Conservation (phyloP, 2,888 invertebrate genomes). For the Anagyrus pseudococci region DNA sequence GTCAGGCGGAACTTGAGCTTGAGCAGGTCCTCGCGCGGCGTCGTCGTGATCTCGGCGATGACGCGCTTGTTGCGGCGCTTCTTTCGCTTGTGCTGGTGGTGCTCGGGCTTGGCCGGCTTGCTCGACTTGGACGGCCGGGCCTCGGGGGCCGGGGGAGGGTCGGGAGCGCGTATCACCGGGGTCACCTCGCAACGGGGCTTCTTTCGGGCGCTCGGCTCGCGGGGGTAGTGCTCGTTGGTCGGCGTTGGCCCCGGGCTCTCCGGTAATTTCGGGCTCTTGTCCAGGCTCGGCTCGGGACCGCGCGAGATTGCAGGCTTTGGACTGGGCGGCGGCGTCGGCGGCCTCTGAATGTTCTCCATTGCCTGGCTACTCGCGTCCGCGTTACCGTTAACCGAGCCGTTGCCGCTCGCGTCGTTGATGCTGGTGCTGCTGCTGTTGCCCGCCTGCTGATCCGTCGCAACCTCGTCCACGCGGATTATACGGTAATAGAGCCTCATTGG, state of each 20-base stretch:
- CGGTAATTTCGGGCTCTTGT: slow-evolving; percentile 27
- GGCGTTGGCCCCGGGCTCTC: neutral
- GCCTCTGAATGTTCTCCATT: slow-evolving; percentile 54
- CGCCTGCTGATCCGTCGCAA: slow-evolving; percentile 14
- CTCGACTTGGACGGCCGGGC: slow-evolving; percentile 36
- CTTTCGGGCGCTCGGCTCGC: slow-evolving; percentile 50
- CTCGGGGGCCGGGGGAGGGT: slow-evolving; percentile 38
- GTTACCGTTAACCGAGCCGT: slow-evolving; percentile 10
- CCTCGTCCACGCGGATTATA: slow-evolving; percentile 45
- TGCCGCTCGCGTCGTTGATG: slow-evolving; percentile 24
- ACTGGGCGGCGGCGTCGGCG: slow-evolving; percentile 56
- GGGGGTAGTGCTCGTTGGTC: slow-evolving; percentile 34
- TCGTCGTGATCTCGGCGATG: slow-evolving; percentile 57
- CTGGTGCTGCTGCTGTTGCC: slow-evolving; percentile 25
- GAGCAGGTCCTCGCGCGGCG: slow-evolving; percentile 53
- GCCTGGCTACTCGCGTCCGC: slow-evolving; percentile 37
- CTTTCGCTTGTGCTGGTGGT: slow-evolving; percentile 51
- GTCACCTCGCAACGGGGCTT: slow-evolving; percentile 57
- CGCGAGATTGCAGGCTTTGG: slow-evolving; percentile 47
- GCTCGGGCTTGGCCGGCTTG: slow-evolving; percentile 49
- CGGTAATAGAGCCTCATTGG: slow-evolving; percentile 54
- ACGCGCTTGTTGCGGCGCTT: slow-evolving; percentile 54
- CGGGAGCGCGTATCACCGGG: slow-evolving; percentile 52
- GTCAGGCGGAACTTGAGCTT: slow-evolving; percentile 54
- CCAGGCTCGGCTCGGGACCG: slow-evolving; percentile 27